Evolutionary conservation across 1,140 invertebrate species (phyloP).

Genomic region (Pachyrhynchus sulphureomaculatus): DNA sequence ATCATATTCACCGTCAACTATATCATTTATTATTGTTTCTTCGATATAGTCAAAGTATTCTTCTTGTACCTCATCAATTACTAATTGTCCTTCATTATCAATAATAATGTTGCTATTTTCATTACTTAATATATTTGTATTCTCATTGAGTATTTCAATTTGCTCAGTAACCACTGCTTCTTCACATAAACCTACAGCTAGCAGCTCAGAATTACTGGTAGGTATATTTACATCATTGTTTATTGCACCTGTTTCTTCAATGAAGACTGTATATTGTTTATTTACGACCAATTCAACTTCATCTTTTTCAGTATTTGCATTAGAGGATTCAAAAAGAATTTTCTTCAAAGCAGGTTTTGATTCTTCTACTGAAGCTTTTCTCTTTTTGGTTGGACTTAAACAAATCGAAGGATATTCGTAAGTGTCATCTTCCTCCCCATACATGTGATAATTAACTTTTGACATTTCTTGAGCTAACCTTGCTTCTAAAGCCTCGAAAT

Average conservation of each 20-base stretch:
- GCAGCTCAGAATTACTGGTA: too few species aligned
- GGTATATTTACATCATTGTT: background rate
- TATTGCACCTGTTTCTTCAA: background rate
- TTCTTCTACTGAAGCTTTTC: constrained; percentile 6
- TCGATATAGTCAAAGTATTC: background rate
- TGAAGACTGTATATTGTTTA: background rate
- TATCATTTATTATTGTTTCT: background rate
- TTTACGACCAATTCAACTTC: background rate
- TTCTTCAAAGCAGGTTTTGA: background rate
- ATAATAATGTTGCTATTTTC: too few species aligned
- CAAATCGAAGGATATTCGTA: constrained; percentile 9
- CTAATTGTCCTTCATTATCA: background rate
- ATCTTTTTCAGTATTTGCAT: background rate
- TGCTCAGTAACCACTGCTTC: background rate
- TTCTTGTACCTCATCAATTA: background rate
- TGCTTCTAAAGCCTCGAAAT: constrained; percentile 47
- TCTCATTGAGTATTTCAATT: background rate
- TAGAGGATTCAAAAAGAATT: background rate
- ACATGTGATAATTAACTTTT: constrained; percentile 35
- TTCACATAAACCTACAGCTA: background rate
- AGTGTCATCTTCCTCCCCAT: constrained; percentile 36
- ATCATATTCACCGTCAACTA: background rate
- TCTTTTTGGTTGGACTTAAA: constrained; percentile 14
- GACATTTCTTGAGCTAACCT: constrained; percentile 42
- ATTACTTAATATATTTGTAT: background rate